A percentile compares a stretch with the other conserved stretches of the same genome.
Conservation (phyloP, 2,888 invertebrate species). For the Caradrina kadenii region DNA sequence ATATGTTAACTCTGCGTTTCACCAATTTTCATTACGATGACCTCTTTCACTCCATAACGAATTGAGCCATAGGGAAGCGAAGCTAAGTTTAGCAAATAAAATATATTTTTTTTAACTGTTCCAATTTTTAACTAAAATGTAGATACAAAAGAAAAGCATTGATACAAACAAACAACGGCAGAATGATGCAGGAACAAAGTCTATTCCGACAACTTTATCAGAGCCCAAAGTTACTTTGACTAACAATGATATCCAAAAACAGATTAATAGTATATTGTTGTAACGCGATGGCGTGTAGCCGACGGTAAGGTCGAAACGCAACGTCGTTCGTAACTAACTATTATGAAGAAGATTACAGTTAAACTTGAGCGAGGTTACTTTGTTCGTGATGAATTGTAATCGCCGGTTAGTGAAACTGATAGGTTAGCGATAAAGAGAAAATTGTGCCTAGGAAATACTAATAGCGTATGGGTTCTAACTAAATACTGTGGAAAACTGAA, state of each 20-base stretch:
- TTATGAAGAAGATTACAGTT: conserved; percentile 37
- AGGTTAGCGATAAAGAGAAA: no score
- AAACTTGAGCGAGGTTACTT: conserved; percentile 40
- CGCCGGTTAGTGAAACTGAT: background rate
- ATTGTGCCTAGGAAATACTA: no score
- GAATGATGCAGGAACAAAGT: background rate
- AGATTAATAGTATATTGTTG: conserved; percentile 25
- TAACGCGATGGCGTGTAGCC: conserved; percentile 44
- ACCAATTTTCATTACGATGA: no score
- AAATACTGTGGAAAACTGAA: no score
- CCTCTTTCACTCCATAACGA: no score
- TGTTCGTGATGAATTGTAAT: conserved; percentile 22
- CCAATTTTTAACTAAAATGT: background rate
- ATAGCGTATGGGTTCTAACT: no score
- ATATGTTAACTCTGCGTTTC: no score
- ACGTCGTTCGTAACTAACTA: conserved; percentile 32
- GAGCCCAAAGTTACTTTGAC: conserved; percentile 2
- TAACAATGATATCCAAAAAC: conserved; percentile 37
- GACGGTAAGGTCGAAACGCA: conserved; percentile 40
- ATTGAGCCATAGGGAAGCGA: no score
- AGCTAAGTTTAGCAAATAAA: no score
- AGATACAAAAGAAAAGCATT: background rate
- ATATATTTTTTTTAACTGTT: no score
- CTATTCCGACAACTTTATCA: conserved; percentile 4
- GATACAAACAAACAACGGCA: background rate